Conservation (phyloP, 1,140 invertebrate species). For the Ceratina australensis region DNA sequence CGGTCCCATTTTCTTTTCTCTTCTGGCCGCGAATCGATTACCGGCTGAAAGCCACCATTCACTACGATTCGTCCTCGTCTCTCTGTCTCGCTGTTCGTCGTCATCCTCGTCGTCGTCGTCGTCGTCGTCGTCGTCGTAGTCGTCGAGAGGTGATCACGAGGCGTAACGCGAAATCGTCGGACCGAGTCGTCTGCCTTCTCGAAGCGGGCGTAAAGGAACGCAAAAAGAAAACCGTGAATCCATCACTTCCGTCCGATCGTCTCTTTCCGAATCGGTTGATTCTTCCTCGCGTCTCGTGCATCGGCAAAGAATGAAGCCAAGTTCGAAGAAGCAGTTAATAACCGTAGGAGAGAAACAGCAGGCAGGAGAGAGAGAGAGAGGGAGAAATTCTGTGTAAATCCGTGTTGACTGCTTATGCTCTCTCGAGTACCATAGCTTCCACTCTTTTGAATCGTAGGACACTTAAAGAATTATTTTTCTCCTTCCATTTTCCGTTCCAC, state of each 20-base stretch:
- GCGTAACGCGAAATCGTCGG: constrained; percentile 37
- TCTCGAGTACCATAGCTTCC: constrained; percentile 41
- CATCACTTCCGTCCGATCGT: constrained; percentile 60
- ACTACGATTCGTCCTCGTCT: constrained; percentile 37
- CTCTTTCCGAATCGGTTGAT: constrained; percentile 39
- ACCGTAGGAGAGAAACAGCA: not conserved
- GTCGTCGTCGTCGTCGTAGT: not conserved
- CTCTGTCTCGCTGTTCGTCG: not conserved
- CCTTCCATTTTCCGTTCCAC: no score
- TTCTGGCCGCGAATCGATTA: constrained; percentile 51
- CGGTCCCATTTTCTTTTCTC: constrained; percentile 36
- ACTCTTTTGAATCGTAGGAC: constrained; percentile 40
- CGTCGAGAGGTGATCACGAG: constrained; percentile 48
- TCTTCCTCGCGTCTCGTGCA: constrained; percentile 3
- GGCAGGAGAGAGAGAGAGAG: not conserved
- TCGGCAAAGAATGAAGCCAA: constrained; percentile 38
- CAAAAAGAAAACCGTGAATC: constrained; percentile 32
- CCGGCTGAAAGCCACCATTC: constrained; percentile 39
- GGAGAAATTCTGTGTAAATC: constrained; percentile 19
- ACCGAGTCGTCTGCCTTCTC: constrained; percentile 37
- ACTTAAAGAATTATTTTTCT: constrained; percentile 33
- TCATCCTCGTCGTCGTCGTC: not conserved
- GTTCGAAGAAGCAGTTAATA: constrained; percentile 13
- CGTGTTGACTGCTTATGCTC: constrained; percentile 23
- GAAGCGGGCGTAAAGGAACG: constrained; percentile 23